phyloP scores from a whole-genome alignment of 1,140 invertebrate species.

The Microplitis mediator region DNA sequence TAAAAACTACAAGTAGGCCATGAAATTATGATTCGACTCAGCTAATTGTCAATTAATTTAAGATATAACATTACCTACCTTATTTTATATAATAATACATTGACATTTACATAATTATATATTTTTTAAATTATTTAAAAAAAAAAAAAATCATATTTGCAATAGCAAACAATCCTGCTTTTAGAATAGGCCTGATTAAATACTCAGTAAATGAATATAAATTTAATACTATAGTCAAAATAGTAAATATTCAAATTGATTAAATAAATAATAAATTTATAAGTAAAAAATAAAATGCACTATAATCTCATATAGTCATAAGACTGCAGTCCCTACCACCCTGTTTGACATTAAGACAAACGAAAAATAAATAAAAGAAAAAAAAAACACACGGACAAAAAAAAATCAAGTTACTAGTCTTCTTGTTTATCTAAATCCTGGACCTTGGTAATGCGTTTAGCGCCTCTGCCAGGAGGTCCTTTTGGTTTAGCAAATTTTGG shows the following conservation, averaged over 20 bases:
- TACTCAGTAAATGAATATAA: neutral
- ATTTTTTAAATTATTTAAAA: neutral
- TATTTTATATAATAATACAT: neutral
- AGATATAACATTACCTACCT: slow-evolving; percentile 6
- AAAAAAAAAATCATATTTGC: neutral
- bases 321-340: slow-evolving; percentile 7
- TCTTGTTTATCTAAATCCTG: slow-evolving; percentile 56
- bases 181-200: slow-evolving; percentile 45
- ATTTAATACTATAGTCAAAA: neutral
- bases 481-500: slow-evolving; percentile 95
- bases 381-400: slow-evolving; percentile 8
- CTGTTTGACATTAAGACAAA: neutral
- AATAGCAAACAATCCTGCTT: slow-evolving; percentile 26
- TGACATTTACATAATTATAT: neutral
- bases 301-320: neutral
- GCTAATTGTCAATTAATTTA: slow-evolving; percentile 20
- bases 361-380: slow-evolving; percentile 2
- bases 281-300: neutral
- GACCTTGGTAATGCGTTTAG: slow-evolving; percentile 84
- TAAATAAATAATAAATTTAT: slow-evolving; percentile 7
- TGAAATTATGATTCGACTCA: neutral
- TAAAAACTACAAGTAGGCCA: neutral
- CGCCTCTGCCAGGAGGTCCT: slow-evolving; percentile 89
- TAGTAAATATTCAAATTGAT: neutral
- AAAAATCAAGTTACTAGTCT: slow-evolving; percentile 34